Conservation (phyloP, 2,113 vertebrate genomes). For the Myrmecobius fasciatus region DNA sequence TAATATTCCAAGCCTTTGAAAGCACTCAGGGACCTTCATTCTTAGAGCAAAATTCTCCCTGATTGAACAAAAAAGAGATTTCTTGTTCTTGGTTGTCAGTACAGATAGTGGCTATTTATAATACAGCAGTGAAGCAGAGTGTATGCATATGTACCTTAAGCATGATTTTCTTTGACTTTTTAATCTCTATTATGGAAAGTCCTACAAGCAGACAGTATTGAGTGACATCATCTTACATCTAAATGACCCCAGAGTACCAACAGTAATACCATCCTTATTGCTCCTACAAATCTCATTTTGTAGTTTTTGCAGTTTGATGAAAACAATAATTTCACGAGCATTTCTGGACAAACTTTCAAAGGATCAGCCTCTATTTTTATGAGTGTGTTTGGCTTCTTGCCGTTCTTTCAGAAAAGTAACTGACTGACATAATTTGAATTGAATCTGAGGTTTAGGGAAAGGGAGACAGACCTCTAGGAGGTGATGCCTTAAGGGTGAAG, state of each 20-base stretch:
- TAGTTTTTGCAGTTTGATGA: slow-evolving; percentile 18
- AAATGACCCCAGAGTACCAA: background rate
- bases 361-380: background rate
- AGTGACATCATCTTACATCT: background rate
- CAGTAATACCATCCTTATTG: background rate
- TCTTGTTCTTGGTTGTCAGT: background rate
- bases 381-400: slow-evolving; percentile 11
- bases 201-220: background rate
- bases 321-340: slow-evolving; percentile 15
- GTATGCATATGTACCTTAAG: background rate
- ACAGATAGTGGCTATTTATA: background rate
- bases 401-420: slow-evolving; percentile 34
- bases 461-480: background rate
- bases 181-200: background rate
- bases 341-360: slow-evolving; percentile 41
- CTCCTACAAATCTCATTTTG: background rate
- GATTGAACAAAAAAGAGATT: background rate
- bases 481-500: background rate
- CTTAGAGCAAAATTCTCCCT: slow-evolving; percentile 54
- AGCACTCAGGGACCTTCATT: slow-evolving; percentile 55
- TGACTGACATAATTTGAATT: background rate
- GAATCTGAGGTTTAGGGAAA: slow-evolving; percentile 35
- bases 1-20: slow-evolving; percentile 56
- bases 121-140: background rate
- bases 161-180: slow-evolving; percentile 16